These are phyloP conservation scores for Dicranocentrus wangi DNA, from an alignment of 2,888 invertebrate species.

Conservation along the genomic window DNA sequence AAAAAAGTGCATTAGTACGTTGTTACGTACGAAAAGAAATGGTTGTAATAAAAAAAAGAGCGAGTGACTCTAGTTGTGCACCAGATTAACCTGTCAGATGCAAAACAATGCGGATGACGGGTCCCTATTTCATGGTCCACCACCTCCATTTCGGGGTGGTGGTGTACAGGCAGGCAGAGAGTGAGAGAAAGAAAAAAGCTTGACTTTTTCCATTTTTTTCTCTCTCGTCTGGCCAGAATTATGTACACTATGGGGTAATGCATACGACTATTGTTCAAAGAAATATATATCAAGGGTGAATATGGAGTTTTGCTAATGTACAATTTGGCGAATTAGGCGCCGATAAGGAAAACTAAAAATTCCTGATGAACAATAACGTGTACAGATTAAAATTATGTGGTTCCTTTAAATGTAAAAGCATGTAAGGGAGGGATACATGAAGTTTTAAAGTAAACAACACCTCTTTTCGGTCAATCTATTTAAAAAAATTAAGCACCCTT, in stretches of 20 bases:
- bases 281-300: too few relatives aligned
- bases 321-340: too few relatives aligned
- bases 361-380: background rate
- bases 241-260: background rate
- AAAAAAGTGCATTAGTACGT: background rate
- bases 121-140: conserved; percentile 73
- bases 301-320: too few relatives aligned
- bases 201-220: conserved; percentile 28
- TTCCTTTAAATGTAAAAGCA: background rate
- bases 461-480: conserved; percentile 38
- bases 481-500: background rate
- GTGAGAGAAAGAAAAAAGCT: background rate
- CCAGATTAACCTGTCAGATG: conserved; percentile 73
- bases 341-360: too few relatives aligned
- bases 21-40: too few relatives aligned
- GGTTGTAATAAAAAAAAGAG: background rate
- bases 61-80: background rate
- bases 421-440: background rate
- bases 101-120: conserved; percentile 72
- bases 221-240: background rate
- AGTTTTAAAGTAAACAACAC: conserved; percentile 63
- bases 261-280: background rate
- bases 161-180: background rate
- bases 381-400: background rate
- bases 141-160: conserved; percentile 62